Conservation (phyloP, 2,113 vertebrate genomes). For the Irena cyanogastra region DNA sequence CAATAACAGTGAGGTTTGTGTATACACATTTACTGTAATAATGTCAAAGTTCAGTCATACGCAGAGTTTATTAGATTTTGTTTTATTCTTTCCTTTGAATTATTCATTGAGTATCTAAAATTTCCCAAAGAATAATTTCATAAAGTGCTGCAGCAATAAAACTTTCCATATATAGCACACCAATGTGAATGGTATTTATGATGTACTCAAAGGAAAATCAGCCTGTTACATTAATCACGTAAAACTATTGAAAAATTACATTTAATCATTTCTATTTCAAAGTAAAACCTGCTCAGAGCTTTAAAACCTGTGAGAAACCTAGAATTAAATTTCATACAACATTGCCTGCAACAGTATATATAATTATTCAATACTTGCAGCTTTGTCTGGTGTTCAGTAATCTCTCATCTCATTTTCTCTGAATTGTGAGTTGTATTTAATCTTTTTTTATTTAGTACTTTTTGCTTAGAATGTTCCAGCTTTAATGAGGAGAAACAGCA, state of each 20-base stretch:
- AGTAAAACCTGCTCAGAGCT: conserved; percentile 42
- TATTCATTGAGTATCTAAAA: conserved; percentile 71
- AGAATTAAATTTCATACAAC: conserved; percentile 48
- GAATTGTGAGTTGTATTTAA: conserved; percentile 1
- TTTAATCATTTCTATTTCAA: conserved; percentile 47
- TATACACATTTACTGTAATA: conserved; percentile 14
- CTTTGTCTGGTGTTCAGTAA: conserved; percentile 23
- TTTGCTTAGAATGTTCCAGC: neutral
- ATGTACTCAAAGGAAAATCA: conserved; percentile 15
- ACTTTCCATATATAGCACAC: conserved; percentile 20
- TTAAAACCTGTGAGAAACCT: conserved; percentile 19
- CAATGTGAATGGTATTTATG: conserved; percentile 28
- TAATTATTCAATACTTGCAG: conserved; percentile 41
- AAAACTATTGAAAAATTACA: conserved; percentile 52
- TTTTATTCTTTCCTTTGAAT: conserved; percentile 69
- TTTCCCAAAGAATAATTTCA: conserved; percentile 72
- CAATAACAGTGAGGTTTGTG: neutral
- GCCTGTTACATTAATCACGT: conserved; percentile 18
- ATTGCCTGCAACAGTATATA: conserved; percentile 31
- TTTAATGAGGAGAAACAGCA: neutral
- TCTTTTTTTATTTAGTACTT: neutral
- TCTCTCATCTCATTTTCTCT: conserved; percentile 18
- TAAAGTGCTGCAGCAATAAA: conserved; percentile 66
- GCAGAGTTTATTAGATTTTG: conserved; percentile 71
- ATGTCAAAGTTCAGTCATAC: conserved; percentile 67